A percentile compares a stretch with the other conserved stretches of the same genome.
These are phyloP conservation scores for Proctacanthus coquilletti DNA, from an alignment of 1,140 invertebrate genomes.

Conservation along the genomic window DNA sequence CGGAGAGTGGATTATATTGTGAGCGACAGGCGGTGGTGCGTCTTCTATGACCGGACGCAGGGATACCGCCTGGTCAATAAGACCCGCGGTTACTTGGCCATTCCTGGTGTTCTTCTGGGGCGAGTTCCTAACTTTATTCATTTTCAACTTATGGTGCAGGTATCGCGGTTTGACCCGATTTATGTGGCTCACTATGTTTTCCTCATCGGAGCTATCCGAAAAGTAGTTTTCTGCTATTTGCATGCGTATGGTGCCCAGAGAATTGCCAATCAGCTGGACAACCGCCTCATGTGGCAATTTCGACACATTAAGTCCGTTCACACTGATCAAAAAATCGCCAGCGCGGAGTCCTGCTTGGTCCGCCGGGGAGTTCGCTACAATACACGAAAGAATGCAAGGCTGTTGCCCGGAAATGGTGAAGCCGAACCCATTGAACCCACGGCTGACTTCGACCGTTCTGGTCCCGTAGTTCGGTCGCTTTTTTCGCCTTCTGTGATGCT, in stretches of 20 bases:
- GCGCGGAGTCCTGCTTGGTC: slow-evolving; percentile 70
- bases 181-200: slow-evolving; percentile 14
- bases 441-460: slow-evolving; percentile 66
- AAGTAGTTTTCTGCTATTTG: slow-evolving; percentile 82
- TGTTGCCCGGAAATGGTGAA: slow-evolving; percentile 90
- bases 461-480: slow-evolving; percentile 38
- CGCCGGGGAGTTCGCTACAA: slow-evolving; percentile 69
- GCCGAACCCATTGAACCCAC: slow-evolving; percentile 75
- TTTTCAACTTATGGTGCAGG: slow-evolving; percentile 23
- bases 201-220: slow-evolving; percentile 48
- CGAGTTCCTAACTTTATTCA: slow-evolving; percentile 21
- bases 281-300: slow-evolving; percentile 85
- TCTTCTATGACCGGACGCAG: slow-evolving; percentile 21
- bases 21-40: slow-evolving; percentile 10
- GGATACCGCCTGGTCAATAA: not conserved
- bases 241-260: slow-evolving; percentile 58
- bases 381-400: slow-evolving; percentile 77
- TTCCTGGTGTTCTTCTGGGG: slow-evolving; percentile 11
- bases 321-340: slow-evolving; percentile 81
- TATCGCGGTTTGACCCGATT: slow-evolving; percentile 8
- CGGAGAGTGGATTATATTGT: slow-evolving; percentile 10
- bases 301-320: slow-evolving; percentile 78
- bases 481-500: slow-evolving; percentile 26
- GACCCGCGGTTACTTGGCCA: slow-evolving; percentile 7
- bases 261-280: slow-evolving; percentile 73